Base-by-base conservation (phyloP, 2,797 vertebrate species). In the Pempheris klunzingeri region DNA sequence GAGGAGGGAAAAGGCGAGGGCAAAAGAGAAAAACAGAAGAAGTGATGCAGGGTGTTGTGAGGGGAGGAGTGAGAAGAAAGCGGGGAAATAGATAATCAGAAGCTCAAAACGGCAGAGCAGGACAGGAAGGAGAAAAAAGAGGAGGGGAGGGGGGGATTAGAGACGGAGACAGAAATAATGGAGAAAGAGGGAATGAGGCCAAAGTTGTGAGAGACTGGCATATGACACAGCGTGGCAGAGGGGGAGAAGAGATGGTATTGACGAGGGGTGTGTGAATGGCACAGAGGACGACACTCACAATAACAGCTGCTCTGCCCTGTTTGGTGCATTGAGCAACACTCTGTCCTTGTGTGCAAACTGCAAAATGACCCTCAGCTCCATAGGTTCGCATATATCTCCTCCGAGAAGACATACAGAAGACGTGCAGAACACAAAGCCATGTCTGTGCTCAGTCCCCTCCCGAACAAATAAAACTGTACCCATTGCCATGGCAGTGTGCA, bases 401-500 rank as follows among this genome's bases (percentile, higher is more conserved):
- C 76, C 6, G 41, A 58, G 54, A 20, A 43, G 38, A 47, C 22
- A 49, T 50, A 50, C 20, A 62, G 69, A 61, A 68, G 72, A 58
- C 61, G 30, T 62, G 71, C 80, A 71, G 74, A 18, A 74, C 66
- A 87, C 85, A 89, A 72, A 85, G 82, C 71, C 13, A 32, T 4
- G 70, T 70, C 85, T 87, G 83, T 87, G 30, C 80, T 81, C 78
- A 3, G 60, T 34, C 50, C 46, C 43, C 52, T 71, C 62, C 41
- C 53, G 26, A 58, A 64, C 24, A 75, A 32, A 62, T 20, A 66
- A 41, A 64, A 24, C 41, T 0, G 38, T 7, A 50, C 11, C 77
- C 81, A 90, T 90, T 15, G 47, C 87, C 89, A 89, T 82, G 84
- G 82, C 82, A 85, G 70, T 66, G 82, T 43, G 67, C 50, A 36